Base-by-base conservation (phyloP, 2,888 invertebrate genomes). In the Dolomedes plantarius region DNA sequence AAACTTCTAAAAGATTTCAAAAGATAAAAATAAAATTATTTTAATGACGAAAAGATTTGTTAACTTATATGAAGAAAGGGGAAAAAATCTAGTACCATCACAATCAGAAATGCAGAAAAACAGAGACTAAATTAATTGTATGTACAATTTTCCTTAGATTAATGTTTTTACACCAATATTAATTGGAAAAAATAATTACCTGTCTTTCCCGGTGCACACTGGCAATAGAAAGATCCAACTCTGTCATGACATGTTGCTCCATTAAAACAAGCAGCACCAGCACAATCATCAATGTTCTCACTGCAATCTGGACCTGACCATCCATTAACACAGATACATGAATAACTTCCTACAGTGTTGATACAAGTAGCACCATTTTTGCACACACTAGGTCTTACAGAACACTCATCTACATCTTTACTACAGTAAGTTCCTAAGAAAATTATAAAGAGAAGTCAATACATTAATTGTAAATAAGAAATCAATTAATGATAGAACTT, bases 291-390 rank as follows among this genome's bases (percentile, higher is more conserved):
- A 90, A 97, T 97, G 92, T 98, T 98, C 89, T 95, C 94, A 67
- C 96, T 96, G 91, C 98, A 98, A 91, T 97, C 97, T 0, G 95
- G 94, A 0, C 98, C 98, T 0, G 96, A 95, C 97, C 98, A 99
- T 62, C 98, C 99, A 91, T 98, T 98, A 74, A 98, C 98, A 92
- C 99, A 99, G 90, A 98, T 97, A 92, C 98, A 99, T n/a, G 96
- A 95, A 92, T 95, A 98, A 7, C 97, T 95, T 11, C 98, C 98
- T 64, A 95, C 93, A 1, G 95, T 95, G 92, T 98, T 98, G 72
- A 96, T 96, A 91, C 98, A 98, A 0, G 98, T 98, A 23, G 95
- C 98, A 74, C 97, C 97, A 91, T 97, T 97, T 91, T 97, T 96
- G 90, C 97, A 97, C 11, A 97, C 95, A 77, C 94, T 94, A 2